A percentile compares a stretch with the other conserved stretches of the same genome.
Evolutionary conservation across 2,113 vertebrate species (phyloP).

Genomic region (Tautogolabrus adspersus): DNA sequence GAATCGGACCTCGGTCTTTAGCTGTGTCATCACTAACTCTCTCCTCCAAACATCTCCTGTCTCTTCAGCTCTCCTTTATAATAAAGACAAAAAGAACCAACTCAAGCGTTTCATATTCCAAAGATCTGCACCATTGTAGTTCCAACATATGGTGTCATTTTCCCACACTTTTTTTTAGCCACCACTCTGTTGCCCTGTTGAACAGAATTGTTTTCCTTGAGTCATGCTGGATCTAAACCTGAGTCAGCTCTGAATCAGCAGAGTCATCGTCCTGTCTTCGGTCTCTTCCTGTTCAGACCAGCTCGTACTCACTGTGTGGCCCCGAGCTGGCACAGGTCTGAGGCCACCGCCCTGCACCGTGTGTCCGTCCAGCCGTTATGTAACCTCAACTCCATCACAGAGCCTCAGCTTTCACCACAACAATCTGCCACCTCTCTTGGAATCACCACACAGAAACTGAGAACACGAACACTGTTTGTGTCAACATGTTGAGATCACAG

Average conservation of each 20-base stretch:
- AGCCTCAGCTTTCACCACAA: slow-evolving; percentile 11
- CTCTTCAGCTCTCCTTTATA: too few species aligned
- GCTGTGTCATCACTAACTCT: too few species aligned
- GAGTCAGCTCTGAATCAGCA: slow-evolving; percentile 44
- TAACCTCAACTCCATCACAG: slow-evolving; percentile 7
- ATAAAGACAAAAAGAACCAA: too few species aligned
- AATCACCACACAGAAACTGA: not conserved
- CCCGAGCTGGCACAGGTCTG: slow-evolving; percentile 45
- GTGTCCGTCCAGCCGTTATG: slow-evolving; percentile 37
- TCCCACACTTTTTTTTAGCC: not conserved
- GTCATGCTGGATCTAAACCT: not conserved
- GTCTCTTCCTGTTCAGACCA: slow-evolving; percentile 43
- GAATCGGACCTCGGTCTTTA: too few species aligned
- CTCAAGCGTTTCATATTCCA: too few species aligned
- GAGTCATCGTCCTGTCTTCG: slow-evolving; percentile 24
- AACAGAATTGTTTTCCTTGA: not conserved
- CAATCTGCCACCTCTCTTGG: slow-evolving; percentile 11
- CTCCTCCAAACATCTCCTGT: too few species aligned
- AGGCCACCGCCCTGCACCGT: slow-evolving; percentile 17
- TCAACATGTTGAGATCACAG: not conserved
- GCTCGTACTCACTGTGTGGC: slow-evolving; percentile 45
- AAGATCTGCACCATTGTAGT: too few species aligned
- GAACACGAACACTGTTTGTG: not conserved
- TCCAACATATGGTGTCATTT: not conserved
- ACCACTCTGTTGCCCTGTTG: not conserved